phyloP scores from a whole-genome alignment of 2,888 invertebrate genomes.

The Apamea anceps region DNA sequence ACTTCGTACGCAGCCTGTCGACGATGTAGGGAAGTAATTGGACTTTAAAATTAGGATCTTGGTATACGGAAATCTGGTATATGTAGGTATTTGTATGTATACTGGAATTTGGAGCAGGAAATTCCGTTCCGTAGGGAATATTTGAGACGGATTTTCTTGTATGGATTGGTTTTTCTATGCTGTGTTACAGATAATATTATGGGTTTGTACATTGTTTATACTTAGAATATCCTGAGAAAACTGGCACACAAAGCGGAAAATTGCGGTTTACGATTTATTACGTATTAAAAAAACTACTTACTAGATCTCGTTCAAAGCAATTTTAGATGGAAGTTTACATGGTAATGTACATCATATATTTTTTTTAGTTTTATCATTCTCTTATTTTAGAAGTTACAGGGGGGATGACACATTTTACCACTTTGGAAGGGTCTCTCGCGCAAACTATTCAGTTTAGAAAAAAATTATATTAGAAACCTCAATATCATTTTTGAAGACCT shows the following conservation, averaged over 20 bases:
- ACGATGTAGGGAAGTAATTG: conserved; percentile 48
- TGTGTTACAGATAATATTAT: neutral
- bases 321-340: too few relatives aligned
- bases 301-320: too few relatives aligned
- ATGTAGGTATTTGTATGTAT: neutral
- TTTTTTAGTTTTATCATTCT: too few relatives aligned
- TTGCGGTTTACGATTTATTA: too few relatives aligned
- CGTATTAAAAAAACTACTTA: too few relatives aligned
- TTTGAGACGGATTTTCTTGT: neutral
- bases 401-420: too few relatives aligned
- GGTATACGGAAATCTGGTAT: neutral
- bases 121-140: conserved; percentile 8
- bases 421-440: too few relatives aligned
- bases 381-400: too few relatives aligned
- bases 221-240: neutral
- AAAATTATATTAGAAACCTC: too few relatives aligned
- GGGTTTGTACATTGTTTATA: neutral
- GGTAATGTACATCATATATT: too few relatives aligned
- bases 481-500: too few relatives aligned
- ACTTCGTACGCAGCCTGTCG: conserved; percentile 38
- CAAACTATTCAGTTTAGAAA: too few relatives aligned
- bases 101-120: neutral
- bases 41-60: conserved; percentile 58
- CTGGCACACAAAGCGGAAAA: neutral
- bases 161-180: neutral